Base-by-base conservation (phyloP, 2,797 vertebrate genomes). In the Danionella dracula region DNA sequence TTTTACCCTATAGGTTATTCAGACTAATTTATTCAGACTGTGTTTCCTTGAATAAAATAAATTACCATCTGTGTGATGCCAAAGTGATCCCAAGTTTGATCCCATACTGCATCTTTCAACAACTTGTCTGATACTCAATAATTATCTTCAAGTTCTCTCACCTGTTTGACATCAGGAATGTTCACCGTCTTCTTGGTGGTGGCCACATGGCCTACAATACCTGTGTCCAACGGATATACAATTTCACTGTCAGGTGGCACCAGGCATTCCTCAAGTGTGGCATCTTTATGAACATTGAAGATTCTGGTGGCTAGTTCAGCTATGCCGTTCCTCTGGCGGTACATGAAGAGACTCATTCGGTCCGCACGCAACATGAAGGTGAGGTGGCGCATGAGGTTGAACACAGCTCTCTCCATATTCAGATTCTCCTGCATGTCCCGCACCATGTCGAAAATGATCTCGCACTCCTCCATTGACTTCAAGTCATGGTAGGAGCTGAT, bases 261-360 rank as follows among this genome's bases (percentile, higher is more conserved):
- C 80, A 95, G 83, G 60, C 93, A 94, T 0, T 93, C 91, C 0
- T 95, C 93, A 0, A 89, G 68, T 9, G 9, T 4, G 0, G 92
- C 80, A 13, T 92, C 86, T 74, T 92, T 94, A 56, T 88, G 73
- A 42, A 95, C 87, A 0, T 90, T 92, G 62, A 95, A 95, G 63
- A 94, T 82, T 56, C 92, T 89, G 4, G 93, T 94, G 27, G 92
- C 92, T 6, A 95, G 82, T 79, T 95, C 93, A 0, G 89, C 90
- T 0, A 83, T 84, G n/a, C 92, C 93, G 1, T 94, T 95, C 57
- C 93, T 88, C 78, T 89, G 86, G 29, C 93, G 82, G 82, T 93
- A 91, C 92, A 93, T 91, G 83, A 94, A 95, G 17, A 95, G 90
- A 20, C 93, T 95, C 91, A 92, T 92, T 66, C 86, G 84, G 29